Conservation (phyloP, 1,140 invertebrate genomes). For the Drosophila ercepeae region DNA sequence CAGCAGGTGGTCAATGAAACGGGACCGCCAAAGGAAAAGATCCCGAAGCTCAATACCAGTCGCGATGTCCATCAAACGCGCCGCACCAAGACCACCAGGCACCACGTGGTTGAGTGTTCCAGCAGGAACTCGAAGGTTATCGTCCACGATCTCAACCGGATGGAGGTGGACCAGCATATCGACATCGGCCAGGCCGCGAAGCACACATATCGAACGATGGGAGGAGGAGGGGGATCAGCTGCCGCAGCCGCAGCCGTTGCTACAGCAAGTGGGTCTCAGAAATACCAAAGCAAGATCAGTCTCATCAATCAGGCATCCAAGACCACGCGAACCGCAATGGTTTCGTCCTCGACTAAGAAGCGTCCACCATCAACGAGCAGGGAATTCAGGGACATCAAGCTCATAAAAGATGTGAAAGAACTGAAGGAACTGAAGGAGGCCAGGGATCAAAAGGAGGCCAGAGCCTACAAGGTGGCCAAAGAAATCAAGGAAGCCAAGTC, state of each 20-base stretch:
- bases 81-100: not conserved
- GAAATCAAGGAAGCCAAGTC: constrained; percentile 2
- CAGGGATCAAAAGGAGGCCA: not conserved
- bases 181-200: not conserved
- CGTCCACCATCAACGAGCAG: not conserved
- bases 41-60: not conserved
- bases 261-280: not conserved
- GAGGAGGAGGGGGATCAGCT: not conserved
- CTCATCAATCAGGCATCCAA: not conserved
- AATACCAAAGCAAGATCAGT: not conserved
- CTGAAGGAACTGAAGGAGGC: not conserved
- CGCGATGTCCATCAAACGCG: constrained; percentile 1
- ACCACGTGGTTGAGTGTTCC: not conserved
- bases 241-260: not conserved
- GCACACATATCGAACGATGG: not conserved
- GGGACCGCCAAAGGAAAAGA: constrained; percentile 5
- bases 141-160: not conserved
- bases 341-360: not conserved
- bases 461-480: not conserved
- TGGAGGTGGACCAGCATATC: constrained; percentile 1
- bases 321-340: too few relatives aligned
- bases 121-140: not conserved
- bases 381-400: constrained; percentile 1
- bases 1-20: not conserved
- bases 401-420: not conserved